phyloP scores from a whole-genome alignment of 2,113 vertebrate genomes.

The Amphiprion percula region DNA sequence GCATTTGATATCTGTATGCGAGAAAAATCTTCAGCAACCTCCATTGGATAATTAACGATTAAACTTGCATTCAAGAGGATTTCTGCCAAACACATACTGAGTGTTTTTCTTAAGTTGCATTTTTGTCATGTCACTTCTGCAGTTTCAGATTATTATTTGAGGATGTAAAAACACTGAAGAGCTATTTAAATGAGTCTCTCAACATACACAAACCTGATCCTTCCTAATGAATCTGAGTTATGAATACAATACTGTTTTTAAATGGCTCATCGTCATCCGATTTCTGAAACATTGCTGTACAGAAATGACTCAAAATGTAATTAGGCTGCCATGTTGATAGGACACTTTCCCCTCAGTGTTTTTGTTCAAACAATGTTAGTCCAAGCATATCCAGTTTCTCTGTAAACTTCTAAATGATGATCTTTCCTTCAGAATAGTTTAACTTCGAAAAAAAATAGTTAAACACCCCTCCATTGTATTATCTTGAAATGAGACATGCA shows the following conservation, averaged over 20 bases:
- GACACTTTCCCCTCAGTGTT: too few relatives aligned
- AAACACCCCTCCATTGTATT: constrained; percentile 4
- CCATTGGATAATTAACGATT: constrained; percentile 17
- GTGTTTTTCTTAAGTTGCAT: not conserved
- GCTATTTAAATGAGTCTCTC: too few relatives aligned
- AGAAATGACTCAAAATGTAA: not conserved
- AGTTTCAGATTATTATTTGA: too few relatives aligned
- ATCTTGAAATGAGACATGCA: constrained; percentile 31
- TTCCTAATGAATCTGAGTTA: not conserved
- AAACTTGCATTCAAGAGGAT: constrained; percentile 27
- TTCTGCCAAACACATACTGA: constrained; percentile 14
- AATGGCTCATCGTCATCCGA: not conserved
- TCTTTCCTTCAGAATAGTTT: not conserved
- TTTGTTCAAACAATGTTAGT: not conserved
- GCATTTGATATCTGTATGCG: constrained; percentile 12
- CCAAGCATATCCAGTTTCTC: not conserved
- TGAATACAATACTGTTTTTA: not conserved
- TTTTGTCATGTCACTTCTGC: too few relatives aligned
- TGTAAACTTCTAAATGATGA: not conserved
- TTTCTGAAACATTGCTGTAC: not conserved
- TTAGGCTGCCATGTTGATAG: not conserved
- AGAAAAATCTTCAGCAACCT: not conserved
- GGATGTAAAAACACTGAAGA: too few relatives aligned
- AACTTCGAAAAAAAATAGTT: not conserved
- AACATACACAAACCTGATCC: not conserved